Conservation (phyloP, 2,797 vertebrate genomes). For the Macrochelys suwanniensis region DNA sequence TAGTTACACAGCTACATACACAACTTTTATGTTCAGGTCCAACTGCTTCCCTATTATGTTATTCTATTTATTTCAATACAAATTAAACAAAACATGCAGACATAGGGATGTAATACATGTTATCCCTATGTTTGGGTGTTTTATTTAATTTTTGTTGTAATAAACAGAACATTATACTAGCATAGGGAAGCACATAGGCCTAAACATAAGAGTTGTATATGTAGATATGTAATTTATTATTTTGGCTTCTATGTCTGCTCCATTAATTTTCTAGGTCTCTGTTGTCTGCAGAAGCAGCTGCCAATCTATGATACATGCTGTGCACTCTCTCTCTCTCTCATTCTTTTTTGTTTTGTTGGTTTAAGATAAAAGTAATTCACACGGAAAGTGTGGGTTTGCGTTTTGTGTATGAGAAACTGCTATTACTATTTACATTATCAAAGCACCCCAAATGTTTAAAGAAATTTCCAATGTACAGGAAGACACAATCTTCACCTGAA, state of each 20-base stretch:
- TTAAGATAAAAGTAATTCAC: neutral
- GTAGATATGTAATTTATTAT: neutral
- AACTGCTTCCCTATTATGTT: neutral
- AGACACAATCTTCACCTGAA: neutral
- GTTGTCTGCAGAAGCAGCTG: neutral
- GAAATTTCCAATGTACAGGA: neutral
- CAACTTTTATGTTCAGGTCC: neutral
- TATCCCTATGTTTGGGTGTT: neutral
- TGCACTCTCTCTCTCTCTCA: neutral
- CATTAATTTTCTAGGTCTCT: neutral
- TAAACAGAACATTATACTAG: neutral
- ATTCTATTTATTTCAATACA: neutral
- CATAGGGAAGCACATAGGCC: neutral
- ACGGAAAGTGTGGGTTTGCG: neutral
- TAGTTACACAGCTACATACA: neutral
- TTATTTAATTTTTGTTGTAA: neutral
- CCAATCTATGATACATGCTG: neutral
- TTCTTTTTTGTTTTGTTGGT: neutral
- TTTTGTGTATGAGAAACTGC: neutral
- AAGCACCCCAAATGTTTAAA: neutral
- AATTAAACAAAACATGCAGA: neutral
- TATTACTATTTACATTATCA: neutral
- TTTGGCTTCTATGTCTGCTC: neutral
- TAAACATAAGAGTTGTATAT: neutral
- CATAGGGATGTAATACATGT: neutral